Evolutionary conservation across 2,113 vertebrate genomes (phyloP).

Genomic region (Tinamus guttatus): DNA sequence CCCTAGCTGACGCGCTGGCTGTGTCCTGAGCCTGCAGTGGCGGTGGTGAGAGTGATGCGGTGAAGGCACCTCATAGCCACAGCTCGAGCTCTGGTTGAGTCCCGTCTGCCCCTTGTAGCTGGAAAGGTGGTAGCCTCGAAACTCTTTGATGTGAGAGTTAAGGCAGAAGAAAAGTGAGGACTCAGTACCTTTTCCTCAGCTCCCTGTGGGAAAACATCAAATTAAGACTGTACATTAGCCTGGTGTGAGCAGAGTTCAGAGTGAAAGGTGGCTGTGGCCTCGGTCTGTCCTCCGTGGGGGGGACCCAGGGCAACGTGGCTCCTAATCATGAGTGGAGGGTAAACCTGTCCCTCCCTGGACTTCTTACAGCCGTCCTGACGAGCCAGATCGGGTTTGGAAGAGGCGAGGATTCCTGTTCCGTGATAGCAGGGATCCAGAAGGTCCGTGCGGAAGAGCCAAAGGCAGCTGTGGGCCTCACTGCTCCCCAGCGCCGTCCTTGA

Average conservation of each 20-base stretch:
- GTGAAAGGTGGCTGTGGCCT: not conserved
- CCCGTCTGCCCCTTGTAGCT: not conserved
- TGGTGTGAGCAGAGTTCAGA: not conserved
- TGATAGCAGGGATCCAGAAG: not conserved
- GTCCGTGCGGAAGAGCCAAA: not conserved
- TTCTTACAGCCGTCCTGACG: not conserved
- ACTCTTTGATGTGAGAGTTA: not conserved
- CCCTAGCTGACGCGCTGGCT: not conserved
- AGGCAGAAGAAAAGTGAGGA: not conserved
- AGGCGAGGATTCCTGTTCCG: not conserved
- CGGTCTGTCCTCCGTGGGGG: not conserved
- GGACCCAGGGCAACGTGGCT: not conserved
- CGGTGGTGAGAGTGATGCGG: fast-evolving
- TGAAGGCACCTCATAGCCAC: fast-evolving
- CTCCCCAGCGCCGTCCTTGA: not conserved
- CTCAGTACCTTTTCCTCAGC: fast-evolving
- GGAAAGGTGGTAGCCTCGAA: not conserved
- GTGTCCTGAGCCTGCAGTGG: not conserved
- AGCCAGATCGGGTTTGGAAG: not conserved
- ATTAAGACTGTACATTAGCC: not conserved
- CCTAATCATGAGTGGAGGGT: not conserved
- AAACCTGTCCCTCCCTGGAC: not conserved
- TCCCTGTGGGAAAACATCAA: not conserved
- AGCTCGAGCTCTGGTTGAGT: not conserved
- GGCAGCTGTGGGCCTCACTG: not conserved